Evolutionary conservation across 2,888 invertebrate species (phyloP).

Genomic region (Agriopis marginaria): DNA sequence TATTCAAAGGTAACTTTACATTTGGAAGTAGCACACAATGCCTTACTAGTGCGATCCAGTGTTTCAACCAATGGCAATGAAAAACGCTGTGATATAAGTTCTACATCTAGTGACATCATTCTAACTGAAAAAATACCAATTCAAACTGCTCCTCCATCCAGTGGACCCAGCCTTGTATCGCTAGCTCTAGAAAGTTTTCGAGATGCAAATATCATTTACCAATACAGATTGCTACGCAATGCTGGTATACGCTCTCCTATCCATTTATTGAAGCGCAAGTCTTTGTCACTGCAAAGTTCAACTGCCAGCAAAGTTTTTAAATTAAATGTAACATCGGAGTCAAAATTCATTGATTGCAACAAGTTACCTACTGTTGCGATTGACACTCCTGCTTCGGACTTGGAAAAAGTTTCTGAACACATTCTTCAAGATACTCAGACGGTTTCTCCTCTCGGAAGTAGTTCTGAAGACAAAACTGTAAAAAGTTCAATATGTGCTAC

Average conservation of each 20-base stretch:
- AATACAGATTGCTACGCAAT: background rate
- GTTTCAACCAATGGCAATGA: background rate
- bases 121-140: background rate
- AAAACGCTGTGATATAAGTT: background rate
- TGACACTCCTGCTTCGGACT: conserved; percentile 3
- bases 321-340: conserved; percentile 10
- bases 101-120: background rate
- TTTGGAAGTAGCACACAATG: background rate
- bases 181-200: conserved; percentile 31
- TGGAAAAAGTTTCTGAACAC: background rate
- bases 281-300: conserved; percentile 4
- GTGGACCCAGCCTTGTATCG: conserved; percentile 28
- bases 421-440: conserved; percentile 3
- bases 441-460: background rate
- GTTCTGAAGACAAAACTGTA: background rate
- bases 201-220: conserved; percentile 17
- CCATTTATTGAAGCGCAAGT: conserved; percentile 36
- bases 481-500: background rate
- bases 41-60: background rate
- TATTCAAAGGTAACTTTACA: background rate
- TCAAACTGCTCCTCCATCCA: background rate
- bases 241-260: background rate
- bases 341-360: conserved; percentile 2
- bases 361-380: conserved; percentile 1
- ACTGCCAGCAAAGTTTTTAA: conserved; percentile 31